A percentile compares a stretch with the other conserved stretches of the same genome.
Conservation (phyloP, 1,140 invertebrate genomes). For the Drosophila lacteicornis region DNA sequence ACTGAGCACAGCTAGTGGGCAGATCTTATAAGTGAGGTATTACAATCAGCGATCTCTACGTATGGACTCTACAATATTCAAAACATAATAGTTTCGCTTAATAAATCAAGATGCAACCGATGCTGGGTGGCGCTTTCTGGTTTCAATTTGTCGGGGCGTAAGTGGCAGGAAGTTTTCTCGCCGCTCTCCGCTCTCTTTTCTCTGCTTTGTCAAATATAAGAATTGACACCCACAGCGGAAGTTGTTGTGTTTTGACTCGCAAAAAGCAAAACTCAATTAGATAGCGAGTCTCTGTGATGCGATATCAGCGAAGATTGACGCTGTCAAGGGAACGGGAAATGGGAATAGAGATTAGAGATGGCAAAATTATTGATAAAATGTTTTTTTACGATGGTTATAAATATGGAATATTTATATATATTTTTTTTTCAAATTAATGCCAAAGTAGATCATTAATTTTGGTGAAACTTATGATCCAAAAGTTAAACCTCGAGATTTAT, state of each 20-base stretch:
- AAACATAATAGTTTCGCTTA: slow-evolving; percentile 34
- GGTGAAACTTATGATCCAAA: no score
- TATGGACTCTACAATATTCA: slow-evolving; percentile 18
- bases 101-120: slow-evolving; percentile 52
- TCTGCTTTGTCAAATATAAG: slow-evolving; percentile 7
- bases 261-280: slow-evolving; percentile 38
- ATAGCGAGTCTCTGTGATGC: slow-evolving; percentile 2
- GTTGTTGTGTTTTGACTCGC: slow-evolving; percentile 31
- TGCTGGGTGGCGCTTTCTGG: slow-evolving; percentile 51
- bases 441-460: no score
- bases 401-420: no score
- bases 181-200: not conserved
- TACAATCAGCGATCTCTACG: slow-evolving; percentile 13
- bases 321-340: slow-evolving; percentile 1
- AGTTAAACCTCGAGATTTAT: not conserved
- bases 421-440: no score
- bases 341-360: not conserved
- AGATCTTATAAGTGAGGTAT: slow-evolving; percentile 9
- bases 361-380: not conserved
- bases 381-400: not conserved
- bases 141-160: slow-evolving; percentile 63
- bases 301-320: slow-evolving; percentile 18
- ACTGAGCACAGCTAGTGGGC: slow-evolving; percentile 23
- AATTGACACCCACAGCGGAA: slow-evolving; percentile 55
- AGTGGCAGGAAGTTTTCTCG: slow-evolving; percentile 53